Conservation (phyloP, 1,140 invertebrate genomes). For the Orchestia grillus region DNA sequence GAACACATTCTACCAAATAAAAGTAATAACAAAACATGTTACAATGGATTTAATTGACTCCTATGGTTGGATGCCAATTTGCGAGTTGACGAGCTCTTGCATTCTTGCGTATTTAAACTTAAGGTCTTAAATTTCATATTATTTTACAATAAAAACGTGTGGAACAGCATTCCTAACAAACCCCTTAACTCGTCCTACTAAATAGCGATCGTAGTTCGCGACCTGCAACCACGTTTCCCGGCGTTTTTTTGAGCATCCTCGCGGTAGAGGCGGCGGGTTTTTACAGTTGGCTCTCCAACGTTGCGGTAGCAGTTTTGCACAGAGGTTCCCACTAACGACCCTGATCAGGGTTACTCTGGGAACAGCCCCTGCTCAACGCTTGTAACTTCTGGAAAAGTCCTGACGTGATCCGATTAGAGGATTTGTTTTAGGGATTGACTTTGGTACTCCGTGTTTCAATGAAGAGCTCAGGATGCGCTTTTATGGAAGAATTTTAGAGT, state of each 20-base stretch:
- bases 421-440: slow-evolving; percentile 4
- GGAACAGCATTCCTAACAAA: background rate
- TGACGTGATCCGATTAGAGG: background rate
- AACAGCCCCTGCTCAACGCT: background rate
- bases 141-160: background rate
- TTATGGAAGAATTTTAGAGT: background rate
- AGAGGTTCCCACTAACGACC: background rate
- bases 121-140: background rate
- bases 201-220: background rate
- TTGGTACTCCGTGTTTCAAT: background rate
- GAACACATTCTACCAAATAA: background rate
- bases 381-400: background rate
- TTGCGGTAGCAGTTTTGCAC: background rate
- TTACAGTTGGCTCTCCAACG: background rate
- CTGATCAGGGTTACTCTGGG: background rate
- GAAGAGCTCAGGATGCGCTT: background rate
- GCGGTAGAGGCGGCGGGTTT: background rate
- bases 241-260: background rate
- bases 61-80: background rate
- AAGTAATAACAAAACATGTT: background rate
- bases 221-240: background rate
- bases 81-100: background rate
- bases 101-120: background rate
- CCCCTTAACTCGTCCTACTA: background rate
- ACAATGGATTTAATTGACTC: background rate